Percentiles rank a stretch among this genome's conserved stretches.
phyloP scores from a whole-genome alignment of 1,140 invertebrate species.

The Lordiphosa collinella region DNA sequence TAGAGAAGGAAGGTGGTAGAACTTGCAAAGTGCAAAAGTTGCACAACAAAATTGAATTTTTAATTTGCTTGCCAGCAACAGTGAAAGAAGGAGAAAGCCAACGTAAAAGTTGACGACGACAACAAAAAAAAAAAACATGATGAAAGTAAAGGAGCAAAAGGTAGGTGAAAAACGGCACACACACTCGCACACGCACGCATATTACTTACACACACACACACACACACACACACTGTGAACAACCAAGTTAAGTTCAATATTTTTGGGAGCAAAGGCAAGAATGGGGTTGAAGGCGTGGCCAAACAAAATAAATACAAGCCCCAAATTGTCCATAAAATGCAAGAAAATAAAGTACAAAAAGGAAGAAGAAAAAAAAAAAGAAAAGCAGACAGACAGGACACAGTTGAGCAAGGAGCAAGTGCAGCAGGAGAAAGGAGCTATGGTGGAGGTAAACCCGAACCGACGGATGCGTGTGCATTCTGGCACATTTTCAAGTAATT shows the following conservation, averaged over 20 bases:
- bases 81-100: slow-evolving; percentile 6
- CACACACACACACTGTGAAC: background rate
- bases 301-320: too few relatives aligned
- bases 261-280: too few relatives aligned
- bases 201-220: slow-evolving; percentile 1
- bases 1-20: background rate
- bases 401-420: too few relatives aligned
- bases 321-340: too few relatives aligned
- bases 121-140: background rate
- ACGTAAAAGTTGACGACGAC: slow-evolving; percentile 2
- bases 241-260: background rate
- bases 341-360: too few relatives aligned
- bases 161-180: background rate
- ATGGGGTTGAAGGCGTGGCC: too few relatives aligned
- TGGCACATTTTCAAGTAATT: background rate
- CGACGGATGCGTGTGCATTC: too few relatives aligned
- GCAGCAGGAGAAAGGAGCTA: too few relatives aligned
- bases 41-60: slow-evolving; percentile 58
- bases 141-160: background rate
- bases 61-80: slow-evolving; percentile 42
- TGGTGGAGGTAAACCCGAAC: too few relatives aligned
- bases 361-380: too few relatives aligned
- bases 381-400: too few relatives aligned
- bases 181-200: background rate
- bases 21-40: slow-evolving; percentile 43